phyloP scores from a whole-genome alignment of 2,888 invertebrate genomes.

The Cerceris ruficornis region DNA sequence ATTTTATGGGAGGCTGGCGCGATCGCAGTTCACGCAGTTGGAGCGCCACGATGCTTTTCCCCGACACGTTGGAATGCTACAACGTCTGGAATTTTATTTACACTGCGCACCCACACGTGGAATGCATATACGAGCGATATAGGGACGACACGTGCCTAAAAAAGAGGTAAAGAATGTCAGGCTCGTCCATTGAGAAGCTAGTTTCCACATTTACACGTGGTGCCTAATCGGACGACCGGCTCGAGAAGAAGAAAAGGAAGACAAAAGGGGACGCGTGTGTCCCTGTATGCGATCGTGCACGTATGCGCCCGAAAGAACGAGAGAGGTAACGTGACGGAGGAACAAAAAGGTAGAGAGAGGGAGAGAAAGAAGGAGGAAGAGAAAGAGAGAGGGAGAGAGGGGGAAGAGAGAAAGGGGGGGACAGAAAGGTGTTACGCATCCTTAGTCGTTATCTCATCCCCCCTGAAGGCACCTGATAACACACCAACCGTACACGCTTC shows the following conservation, averaged over 20 bases:
- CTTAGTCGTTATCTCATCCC: conserved; percentile 56
- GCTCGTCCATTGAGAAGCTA: conserved; percentile 65
- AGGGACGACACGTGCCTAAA: conserved; percentile 56
- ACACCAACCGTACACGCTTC: conserved; percentile 44
- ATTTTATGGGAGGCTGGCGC: background rate
- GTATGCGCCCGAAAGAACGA: conserved; percentile 10
- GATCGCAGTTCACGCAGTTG: conserved; percentile 40
- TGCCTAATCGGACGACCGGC: conserved; percentile 63
- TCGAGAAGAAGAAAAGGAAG: conserved; percentile 30
- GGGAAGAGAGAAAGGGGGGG: conserved; percentile 17
- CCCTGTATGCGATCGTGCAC: background rate
- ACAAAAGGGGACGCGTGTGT: conserved; percentile 29
- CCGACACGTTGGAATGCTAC: conserved; percentile 54
- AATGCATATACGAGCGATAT: conserved; percentile 44
- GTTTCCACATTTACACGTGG: conserved; percentile 70
- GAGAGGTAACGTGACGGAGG: conserved; percentile 8
- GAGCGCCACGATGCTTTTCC: conserved; percentile 15
- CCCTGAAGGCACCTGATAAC: conserved; percentile 59
- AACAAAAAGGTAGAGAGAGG: conserved; percentile 12
- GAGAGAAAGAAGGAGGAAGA: conserved; percentile 21
- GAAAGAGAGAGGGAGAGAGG: conserved; percentile 20
- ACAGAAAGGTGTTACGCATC: conserved; percentile 59
- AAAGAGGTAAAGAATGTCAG: conserved; percentile 59
- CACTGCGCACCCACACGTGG: conserved; percentile 54
- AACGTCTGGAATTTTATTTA: conserved; percentile 67